phyloP scores from a whole-genome alignment of 2,113 vertebrate genomes.

The Ailuropoda melanoleuca region DNA sequence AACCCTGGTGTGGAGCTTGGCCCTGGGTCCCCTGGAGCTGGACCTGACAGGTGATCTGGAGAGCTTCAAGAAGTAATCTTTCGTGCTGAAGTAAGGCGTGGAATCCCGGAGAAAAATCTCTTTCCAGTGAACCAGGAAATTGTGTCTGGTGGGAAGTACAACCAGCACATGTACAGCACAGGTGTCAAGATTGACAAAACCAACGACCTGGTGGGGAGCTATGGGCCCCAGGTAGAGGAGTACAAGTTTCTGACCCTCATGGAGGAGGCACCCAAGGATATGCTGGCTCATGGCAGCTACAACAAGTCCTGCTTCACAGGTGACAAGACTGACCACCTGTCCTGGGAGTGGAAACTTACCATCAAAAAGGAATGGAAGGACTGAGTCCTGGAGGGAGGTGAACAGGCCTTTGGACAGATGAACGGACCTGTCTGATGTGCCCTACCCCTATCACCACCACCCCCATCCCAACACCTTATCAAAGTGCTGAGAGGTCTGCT shows the following conservation, averaged over 20 bases:
- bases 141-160: conserved; percentile 95
- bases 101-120: conserved; percentile 97
- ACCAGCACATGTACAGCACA: conserved; percentile 91
- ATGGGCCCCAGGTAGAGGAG: conserved; percentile 90
- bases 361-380: conserved; percentile 98
- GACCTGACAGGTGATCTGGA: conserved; percentile 96
- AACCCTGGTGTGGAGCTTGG: conserved; percentile 90
- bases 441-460: not conserved
- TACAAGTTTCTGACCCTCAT: conserved; percentile 93
- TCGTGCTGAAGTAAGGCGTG: conserved; percentile 94
- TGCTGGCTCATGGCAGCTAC: conserved; percentile 94
- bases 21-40: conserved; percentile 89
- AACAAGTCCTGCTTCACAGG: conserved; percentile 96
- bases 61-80: conserved; percentile 91
- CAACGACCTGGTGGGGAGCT: conserved; percentile 98
- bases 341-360: conserved; percentile 96
- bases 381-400: conserved; percentile 77
- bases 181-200: conserved; percentile 94
- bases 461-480: conserved; percentile 71
- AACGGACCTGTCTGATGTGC: conserved; percentile 49
- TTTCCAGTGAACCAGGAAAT: conserved; percentile 97
- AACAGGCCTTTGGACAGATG: conserved; percentile 59
- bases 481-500: conserved; percentile 84
- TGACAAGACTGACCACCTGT: conserved; percentile 95
- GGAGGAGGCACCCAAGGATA: conserved; percentile 95